These are phyloP conservation scores for Montipora capricornis DNA, from an alignment of 64 coral and sea anemone species.

Conservation along the genomic window DNA sequence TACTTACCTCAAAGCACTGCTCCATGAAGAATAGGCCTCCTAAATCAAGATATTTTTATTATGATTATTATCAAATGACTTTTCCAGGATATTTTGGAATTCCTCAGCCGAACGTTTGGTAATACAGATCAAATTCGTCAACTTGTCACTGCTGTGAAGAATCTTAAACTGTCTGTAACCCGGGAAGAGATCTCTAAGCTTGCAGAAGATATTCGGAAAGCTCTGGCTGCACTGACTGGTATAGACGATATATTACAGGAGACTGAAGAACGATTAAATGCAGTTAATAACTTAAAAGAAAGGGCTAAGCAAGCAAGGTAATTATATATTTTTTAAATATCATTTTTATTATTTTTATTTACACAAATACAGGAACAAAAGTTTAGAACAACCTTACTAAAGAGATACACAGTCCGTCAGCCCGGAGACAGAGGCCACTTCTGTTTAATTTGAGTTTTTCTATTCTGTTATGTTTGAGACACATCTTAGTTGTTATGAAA, in stretches of 20 bases:
- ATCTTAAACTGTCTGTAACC: constrained; percentile 79
- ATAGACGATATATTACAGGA: constrained; percentile 82
- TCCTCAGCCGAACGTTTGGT: constrained; percentile 56
- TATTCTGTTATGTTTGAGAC: too few relatives aligned
- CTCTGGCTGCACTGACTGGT: constrained; percentile 62
- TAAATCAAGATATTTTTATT: too few relatives aligned
- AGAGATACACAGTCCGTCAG: too few relatives aligned
- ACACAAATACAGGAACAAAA: too few relatives aligned
- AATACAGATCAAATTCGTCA: constrained; percentile 56
- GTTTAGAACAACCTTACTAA: too few relatives aligned
- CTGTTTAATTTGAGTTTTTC: too few relatives aligned
- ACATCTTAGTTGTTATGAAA: too few relatives aligned
- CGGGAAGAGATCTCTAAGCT: constrained; percentile 78
- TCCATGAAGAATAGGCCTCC: too few relatives aligned
- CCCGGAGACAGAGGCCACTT: too few relatives aligned
- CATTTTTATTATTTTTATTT: too few relatives aligned
- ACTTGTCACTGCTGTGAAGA: constrained; percentile 51
- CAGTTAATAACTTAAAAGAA: constrained; percentile 58
- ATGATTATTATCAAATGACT: too few relatives aligned
- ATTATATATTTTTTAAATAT: neutral
- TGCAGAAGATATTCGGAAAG: constrained; percentile 59
- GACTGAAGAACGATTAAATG: constrained; percentile 57
- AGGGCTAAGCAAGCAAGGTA: constrained; percentile 91
- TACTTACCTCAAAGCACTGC: too few relatives aligned
- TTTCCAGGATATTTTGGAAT: constrained; percentile 82